Percentiles rank a stretch among this genome's conserved stretches.
These are phyloP conservation scores for Hirundo rustica DNA, from an alignment of 2,797 vertebrate species.

Conservation along the genomic window DNA sequence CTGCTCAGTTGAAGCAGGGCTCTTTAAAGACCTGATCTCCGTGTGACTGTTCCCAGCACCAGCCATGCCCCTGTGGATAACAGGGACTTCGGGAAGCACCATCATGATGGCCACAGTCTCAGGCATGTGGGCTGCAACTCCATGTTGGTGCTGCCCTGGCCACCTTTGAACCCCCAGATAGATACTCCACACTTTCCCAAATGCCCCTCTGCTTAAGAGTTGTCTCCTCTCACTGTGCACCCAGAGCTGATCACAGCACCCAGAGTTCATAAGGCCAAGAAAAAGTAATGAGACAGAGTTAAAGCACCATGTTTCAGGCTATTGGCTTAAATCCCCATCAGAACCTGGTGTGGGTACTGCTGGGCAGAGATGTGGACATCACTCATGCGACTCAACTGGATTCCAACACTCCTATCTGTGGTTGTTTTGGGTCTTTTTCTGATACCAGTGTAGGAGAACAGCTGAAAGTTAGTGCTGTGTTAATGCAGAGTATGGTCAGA, in stretches of 20 bases:
- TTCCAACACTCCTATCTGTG: background rate
- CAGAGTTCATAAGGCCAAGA: background rate
- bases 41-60: constrained; percentile 29
- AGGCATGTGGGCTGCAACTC: background rate
- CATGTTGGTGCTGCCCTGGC: background rate
- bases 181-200: background rate
- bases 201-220: background rate
- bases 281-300: background rate
- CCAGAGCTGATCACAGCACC: background rate
- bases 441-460: background rate
- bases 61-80: background rate
- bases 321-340: background rate
- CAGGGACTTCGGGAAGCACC: background rate
- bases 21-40: constrained; percentile 52
- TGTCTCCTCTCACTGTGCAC: background rate
- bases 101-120: fast-evolving
- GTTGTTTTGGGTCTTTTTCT: background rate
- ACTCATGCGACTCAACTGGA: background rate
- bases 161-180: background rate
- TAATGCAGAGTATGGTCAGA: background rate
- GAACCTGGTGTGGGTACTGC: background rate
- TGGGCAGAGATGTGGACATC: background rate
- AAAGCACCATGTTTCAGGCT: background rate
- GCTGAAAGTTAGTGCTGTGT: background rate
- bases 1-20: background rate